phyloP scores from a whole-genome alignment of 2,797 vertebrate species.

The Eupleurogrammus muticus region DNA sequence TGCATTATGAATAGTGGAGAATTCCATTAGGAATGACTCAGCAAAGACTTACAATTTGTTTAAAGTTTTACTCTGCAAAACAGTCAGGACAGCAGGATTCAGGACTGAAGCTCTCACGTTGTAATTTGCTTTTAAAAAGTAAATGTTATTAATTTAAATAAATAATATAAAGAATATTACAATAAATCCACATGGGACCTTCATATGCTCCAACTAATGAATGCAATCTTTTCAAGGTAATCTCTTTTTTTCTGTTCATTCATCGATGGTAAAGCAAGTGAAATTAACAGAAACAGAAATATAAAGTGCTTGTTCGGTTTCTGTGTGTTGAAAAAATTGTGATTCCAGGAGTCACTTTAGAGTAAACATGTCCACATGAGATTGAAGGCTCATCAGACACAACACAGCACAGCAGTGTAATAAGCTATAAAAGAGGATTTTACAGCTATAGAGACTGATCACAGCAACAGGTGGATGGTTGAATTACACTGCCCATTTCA shows the following conservation, averaged over 20 bases:
- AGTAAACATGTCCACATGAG: neutral
- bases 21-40: constrained; percentile 62
- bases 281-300: neutral
- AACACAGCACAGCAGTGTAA: neutral
- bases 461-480: neutral
- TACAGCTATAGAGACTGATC: constrained; percentile 1
- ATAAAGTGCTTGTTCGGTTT: neutral
- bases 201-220: too few relatives aligned
- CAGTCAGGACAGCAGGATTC: constrained; percentile 26
- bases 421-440: neutral
- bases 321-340: neutral
- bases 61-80: constrained; percentile 41
- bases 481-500: neutral
- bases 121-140: too few relatives aligned
- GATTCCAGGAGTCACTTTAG: too few relatives aligned
- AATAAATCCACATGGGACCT: too few relatives aligned
- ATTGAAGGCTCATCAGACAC: constrained; percentile 2
- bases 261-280: too few relatives aligned
- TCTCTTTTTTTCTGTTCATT: neutral
- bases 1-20: constrained; percentile 62
- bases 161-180: too few relatives aligned
- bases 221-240: too few relatives aligned
- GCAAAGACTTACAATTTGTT: constrained; percentile 50
- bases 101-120: too few relatives aligned
- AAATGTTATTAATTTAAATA: too few relatives aligned